A percentile compares a stretch with the other conserved stretches of the same genome.
phyloP scores from a whole-genome alignment of 2,113 vertebrate species.

The Scomber japonicus region DNA sequence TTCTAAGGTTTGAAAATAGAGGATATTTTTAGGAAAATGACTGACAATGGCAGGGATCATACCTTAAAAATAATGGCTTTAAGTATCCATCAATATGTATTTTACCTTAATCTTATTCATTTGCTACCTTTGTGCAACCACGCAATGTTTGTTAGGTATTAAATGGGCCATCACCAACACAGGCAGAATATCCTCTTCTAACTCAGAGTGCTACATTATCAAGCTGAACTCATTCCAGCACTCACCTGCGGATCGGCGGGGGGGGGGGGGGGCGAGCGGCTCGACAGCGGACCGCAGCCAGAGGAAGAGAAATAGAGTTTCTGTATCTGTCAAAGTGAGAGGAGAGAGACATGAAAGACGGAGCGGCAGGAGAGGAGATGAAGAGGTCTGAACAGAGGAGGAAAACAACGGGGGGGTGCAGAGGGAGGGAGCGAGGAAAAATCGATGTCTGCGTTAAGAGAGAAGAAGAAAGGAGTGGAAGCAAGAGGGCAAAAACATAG shows the following conservation, averaged over 20 bases:
- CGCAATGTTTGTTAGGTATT: too few species aligned
- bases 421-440: slow-evolving; percentile 26
- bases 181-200: neutral
- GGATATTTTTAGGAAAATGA: too few species aligned
- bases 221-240: neutral
- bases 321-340: slow-evolving; percentile 52
- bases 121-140: too few species aligned
- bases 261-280: too few species aligned
- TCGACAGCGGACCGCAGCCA: slow-evolving; percentile 1
- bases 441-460: slow-evolving; percentile 48
- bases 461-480: slow-evolving; percentile 12
- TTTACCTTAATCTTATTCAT: too few species aligned
- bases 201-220: neutral
- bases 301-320: slow-evolving; percentile 51
- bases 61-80: too few species aligned
- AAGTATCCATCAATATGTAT: too few species aligned
- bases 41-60: too few species aligned
- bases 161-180: too few species aligned
- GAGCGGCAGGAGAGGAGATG: slow-evolving; percentile 65
- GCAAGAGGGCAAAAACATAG: too few species aligned
- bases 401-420: slow-evolving; percentile 32
- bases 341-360: slow-evolving; percentile 54
- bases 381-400: slow-evolving; percentile 48
- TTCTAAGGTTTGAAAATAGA: too few species aligned
- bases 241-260: slow-evolving; percentile 18